Evolutionary conservation across 2,113 vertebrate species (phyloP), one percentile per base, ranked within the genome.

Genomic region (Ornithorhynchus anatinus): DNA sequence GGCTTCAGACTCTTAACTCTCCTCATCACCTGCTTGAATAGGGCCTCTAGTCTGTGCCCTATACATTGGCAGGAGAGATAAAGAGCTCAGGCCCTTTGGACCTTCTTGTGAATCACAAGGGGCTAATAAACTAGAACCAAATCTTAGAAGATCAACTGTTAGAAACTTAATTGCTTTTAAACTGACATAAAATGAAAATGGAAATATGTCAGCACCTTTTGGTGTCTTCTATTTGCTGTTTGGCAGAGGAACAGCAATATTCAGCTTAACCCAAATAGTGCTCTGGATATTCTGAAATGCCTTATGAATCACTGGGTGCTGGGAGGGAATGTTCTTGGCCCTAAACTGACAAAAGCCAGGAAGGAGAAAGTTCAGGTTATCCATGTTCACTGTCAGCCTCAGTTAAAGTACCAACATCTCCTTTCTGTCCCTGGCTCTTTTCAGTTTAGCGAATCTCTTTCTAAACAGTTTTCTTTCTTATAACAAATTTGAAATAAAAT

Each of bases 381-480:
- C 72, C 75, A 62, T 81, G 27, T 70, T 75, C 69, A 67, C 48
- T n/a, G n/a, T 32, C 60, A 68, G 75, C 61, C 57, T 88, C 86
- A 86, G 83, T 83, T 15, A 50, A 79, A 80, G 22, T 54, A 45
- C 57, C 68, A 56, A 66, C 75, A 58, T 72, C 62, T 70, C 81
- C 80, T 69, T 72, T 77, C 60, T 75, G 70, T 78, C 78, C 73
- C 69, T 80, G 57, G 45, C 79, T 79, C 75, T 73, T 59, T 51
- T 83, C 72, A 48, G 70, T 88, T 65, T 78, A 69, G 81, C 75
- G 80, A 70, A 85, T 81, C 75, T 63, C 60, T 88, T 88, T 88
- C 84, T 84, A 84, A 84, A 78, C 61, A 79, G 85, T 85, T 87
- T 87, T 83, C 85, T 88, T 85, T 85, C 83, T 85, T 84, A 75